These are phyloP conservation scores for Copidosoma floridanum DNA, from an alignment of 1,140 invertebrate species.

Conservation along the genomic window DNA sequence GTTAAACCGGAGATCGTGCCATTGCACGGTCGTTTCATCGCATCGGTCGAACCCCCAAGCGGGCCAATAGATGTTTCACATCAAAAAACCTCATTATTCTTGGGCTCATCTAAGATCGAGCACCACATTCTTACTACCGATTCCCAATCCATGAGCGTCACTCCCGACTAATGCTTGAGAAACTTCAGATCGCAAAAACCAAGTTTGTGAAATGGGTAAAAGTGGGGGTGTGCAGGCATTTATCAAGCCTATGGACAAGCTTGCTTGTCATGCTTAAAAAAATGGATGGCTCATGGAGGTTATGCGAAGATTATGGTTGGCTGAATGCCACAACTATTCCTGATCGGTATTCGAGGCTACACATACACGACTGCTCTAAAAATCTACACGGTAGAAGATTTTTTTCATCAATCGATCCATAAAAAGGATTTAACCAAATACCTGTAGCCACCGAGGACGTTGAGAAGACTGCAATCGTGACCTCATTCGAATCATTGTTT, in stretches of 20 bases:
- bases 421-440: neutral
- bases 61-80: no score
- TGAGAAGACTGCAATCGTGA: neutral
- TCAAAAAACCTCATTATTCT: no score
- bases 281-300: neutral
- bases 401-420: neutral
- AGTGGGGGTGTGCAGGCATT: conserved; percentile 1
- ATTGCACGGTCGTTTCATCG: no score
- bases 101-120: no score
- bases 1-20: no score
- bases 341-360: neutral
- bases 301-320: conserved; percentile 6
- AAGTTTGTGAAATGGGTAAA: conserved; percentile 28
- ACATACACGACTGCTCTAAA: conserved; percentile 3
- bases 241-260: neutral
- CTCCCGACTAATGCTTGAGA: conserved; percentile 28
- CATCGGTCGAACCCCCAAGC: no score
- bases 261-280: neutral
- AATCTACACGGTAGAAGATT: neutral
- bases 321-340: neutral
- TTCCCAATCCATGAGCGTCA: conserved; percentile 7
- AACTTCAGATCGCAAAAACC: neutral
- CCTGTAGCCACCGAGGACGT: neutral
- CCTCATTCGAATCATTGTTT: neutral
- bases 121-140: no score